phyloP scores from a whole-genome alignment of 2,113 vertebrate genomes.

The Coreoperca whiteheadi region DNA sequence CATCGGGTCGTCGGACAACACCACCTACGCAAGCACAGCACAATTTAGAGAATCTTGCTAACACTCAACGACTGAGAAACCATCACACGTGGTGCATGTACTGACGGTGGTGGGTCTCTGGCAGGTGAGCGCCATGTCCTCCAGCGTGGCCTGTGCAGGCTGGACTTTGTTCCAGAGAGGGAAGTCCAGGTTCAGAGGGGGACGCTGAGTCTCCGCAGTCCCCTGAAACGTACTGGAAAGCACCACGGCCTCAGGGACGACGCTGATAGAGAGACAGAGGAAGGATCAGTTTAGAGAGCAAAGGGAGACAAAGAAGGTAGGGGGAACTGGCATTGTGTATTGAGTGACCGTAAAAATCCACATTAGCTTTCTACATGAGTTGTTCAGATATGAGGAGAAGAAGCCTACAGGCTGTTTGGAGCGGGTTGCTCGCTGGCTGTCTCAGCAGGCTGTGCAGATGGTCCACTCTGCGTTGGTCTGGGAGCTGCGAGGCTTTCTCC shows the following conservation, averaged over 20 bases:
- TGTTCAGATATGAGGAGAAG: slow-evolving; percentile 13
- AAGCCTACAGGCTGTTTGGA: slow-evolving; percentile 59
- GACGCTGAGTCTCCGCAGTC: slow-evolving; percentile 54
- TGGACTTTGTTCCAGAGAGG: slow-evolving; percentile 74
- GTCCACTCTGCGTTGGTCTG: slow-evolving; percentile 13
- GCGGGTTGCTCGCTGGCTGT: not conserved
- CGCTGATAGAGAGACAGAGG: slow-evolving; percentile 29
- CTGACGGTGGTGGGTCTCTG: slow-evolving; percentile 72
- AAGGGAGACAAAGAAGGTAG: not conserved
- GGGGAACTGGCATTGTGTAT: not conserved
- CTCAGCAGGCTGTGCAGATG: slow-evolving; percentile 49
- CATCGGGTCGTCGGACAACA: slow-evolving; percentile 60
- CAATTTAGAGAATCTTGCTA: not conserved
- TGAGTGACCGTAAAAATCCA: slow-evolving; percentile 8
- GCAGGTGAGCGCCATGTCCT: slow-evolving; percentile 82
- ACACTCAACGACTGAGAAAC: not conserved
- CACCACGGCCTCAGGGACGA: slow-evolving; percentile 56
- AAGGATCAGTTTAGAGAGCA: not conserved
- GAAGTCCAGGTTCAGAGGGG: slow-evolving; percentile 74
- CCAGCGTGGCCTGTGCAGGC: slow-evolving; percentile 62
- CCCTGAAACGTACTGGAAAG: slow-evolving; percentile 76
- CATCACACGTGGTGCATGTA: not conserved
- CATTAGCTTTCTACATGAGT: slow-evolving; percentile 10
- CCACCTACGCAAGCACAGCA: slow-evolving; percentile 54
- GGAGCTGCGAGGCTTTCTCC: slow-evolving; percentile 15